Evolutionary conservation across 2,113 vertebrate species (phyloP).

Genomic region (Lagenorhynchus albirostris): DNA sequence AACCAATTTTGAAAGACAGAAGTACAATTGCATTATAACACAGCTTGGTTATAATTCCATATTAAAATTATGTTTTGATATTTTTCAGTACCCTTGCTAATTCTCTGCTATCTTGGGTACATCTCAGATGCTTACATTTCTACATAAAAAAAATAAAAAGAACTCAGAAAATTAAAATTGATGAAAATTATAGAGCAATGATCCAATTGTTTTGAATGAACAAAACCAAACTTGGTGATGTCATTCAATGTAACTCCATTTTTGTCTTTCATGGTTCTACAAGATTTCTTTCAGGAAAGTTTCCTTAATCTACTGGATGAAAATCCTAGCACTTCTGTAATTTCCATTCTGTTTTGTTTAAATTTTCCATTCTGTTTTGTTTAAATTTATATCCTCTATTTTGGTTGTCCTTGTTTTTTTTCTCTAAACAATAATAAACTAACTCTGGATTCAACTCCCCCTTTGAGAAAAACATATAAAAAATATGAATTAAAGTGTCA

Average conservation of each 20-base stretch:
- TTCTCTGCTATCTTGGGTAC: background rate
- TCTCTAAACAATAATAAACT: background rate
- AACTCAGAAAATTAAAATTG: background rate
- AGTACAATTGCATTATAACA: background rate
- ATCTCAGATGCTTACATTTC: background rate
- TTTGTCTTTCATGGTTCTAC: background rate
- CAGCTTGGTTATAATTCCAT: background rate
- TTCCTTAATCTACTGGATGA: background rate
- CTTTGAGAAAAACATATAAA: background rate
- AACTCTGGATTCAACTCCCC: background rate
- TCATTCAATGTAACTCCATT: background rate
- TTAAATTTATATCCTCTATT: background rate
- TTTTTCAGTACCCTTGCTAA: background rate
- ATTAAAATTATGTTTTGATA: background rate
- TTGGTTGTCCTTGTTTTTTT: background rate
- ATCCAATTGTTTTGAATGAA: background rate
- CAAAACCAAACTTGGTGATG: background rate
- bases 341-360: background rate
- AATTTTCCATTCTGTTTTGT: background rate
- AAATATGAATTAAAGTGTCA: background rate
- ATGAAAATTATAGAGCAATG: background rate
- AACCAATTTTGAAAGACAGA: background rate
- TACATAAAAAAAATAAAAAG: background rate
- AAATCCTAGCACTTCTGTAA: background rate
- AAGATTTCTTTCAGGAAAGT: background rate